These are phyloP conservation scores for Drosophila baimaii DNA, from an alignment of 1,140 invertebrate genomes.

Conservation along the genomic window DNA sequence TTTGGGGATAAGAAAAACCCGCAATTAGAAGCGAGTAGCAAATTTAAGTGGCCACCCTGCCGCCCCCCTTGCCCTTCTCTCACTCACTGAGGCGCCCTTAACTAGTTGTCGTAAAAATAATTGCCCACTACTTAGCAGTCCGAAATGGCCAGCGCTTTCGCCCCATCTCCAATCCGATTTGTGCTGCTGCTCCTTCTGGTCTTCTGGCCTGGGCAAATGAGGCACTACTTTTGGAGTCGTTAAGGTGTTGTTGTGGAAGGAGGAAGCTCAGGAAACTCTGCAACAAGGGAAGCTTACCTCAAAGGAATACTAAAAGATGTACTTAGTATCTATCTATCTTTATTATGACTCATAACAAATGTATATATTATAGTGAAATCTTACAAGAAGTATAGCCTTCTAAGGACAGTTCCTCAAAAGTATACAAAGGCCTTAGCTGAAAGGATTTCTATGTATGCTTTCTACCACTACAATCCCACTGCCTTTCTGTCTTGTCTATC, in stretches of 20 bases:
- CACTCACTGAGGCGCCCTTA: slow-evolving; percentile 61
- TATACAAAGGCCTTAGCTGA: too few species aligned
- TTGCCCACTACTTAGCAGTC: slow-evolving; percentile 80
- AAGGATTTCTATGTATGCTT: slow-evolving; percentile 1
- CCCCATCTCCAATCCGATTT: slow-evolving; percentile 6
- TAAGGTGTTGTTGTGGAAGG: slow-evolving; percentile 12
- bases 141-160: slow-evolving; percentile 58
- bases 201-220: neutral
- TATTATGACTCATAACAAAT: too few species aligned
- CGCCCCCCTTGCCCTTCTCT: neutral
- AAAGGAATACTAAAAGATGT: neutral
- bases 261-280: neutral
- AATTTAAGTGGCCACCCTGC: slow-evolving; percentile 61
- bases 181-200: slow-evolving; percentile 2
- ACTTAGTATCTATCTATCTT: too few species aligned
- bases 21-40: slow-evolving; percentile 75
- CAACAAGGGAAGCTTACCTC: neutral
- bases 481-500: neutral
- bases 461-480: too few species aligned
- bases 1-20: slow-evolving; percentile 47
- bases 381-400: too few species aligned
- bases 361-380: too few species aligned
- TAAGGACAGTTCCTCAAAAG: too few species aligned
- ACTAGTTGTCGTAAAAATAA: slow-evolving; percentile 83
- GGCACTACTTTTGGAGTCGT: neutral